Conservation (phyloP, 2,113 vertebrate species). For the Copsychus sechellarum region DNA sequence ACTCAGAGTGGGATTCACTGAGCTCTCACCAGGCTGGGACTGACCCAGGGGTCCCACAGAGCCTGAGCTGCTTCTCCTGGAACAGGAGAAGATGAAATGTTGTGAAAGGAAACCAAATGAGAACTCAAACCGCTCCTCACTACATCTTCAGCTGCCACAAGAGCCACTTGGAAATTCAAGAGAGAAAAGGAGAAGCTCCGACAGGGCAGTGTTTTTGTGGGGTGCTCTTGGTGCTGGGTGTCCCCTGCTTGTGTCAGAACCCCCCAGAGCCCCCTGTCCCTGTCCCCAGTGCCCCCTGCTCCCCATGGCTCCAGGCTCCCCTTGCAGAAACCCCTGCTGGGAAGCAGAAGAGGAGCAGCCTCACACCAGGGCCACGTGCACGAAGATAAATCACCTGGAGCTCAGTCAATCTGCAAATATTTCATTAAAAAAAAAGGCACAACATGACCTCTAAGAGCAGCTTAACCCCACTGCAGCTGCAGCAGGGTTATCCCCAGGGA, state of each 20-base stretch:
- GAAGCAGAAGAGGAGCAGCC: neutral
- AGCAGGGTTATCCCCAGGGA: neutral
- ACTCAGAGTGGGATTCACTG: neutral
- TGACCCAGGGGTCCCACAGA: neutral
- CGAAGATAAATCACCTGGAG: neutral
- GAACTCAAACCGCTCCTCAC: neutral
- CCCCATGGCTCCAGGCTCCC: neutral
- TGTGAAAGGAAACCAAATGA: neutral
- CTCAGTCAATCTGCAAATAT: neutral
- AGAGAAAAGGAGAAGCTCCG: neutral
- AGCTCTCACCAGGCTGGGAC: neutral
- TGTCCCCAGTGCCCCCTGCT: neutral
- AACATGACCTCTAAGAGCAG: neutral
- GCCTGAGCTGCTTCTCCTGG: neutral
- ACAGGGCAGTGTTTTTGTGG: accelerated
- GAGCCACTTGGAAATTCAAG: neutral
- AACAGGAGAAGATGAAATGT: neutral
- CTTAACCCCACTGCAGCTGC: neutral
- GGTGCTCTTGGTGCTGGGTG: neutral
- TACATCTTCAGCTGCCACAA: neutral
- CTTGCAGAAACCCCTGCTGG: neutral
- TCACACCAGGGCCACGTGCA: neutral
- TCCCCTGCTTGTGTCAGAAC: neutral
- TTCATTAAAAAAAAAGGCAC: neutral
- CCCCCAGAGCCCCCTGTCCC: neutral